Percentiles rank a stretch among this genome's conserved stretches.
These are phyloP conservation scores for Heterotis niloticus DNA, from an alignment of 2,113 vertebrate species.

Conservation along the genomic window DNA sequence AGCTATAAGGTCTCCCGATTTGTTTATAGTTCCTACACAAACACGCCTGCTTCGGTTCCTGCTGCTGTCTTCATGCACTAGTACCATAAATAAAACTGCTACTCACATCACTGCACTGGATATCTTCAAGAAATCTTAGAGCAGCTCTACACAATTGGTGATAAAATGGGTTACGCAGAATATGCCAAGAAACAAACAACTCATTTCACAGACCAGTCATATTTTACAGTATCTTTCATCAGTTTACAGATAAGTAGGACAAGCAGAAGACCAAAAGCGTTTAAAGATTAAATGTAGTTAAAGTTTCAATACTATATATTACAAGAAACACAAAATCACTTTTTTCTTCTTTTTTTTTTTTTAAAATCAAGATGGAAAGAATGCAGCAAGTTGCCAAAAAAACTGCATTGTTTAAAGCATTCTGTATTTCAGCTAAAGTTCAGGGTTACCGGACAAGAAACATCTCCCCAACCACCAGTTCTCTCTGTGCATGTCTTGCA, in stretches of 20 bases:
- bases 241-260: neutral
- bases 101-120: no score
- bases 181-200: neutral
- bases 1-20: no score
- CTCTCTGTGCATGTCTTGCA: constrained; percentile 3
- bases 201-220: no score
- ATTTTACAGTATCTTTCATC: no score
- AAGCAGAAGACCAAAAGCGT: neutral
- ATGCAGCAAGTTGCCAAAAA: neutral
- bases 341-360: no score
- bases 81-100: no score
- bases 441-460: constrained; percentile 42
- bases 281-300: neutral
- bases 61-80: no score
- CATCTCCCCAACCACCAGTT: constrained; percentile 45
- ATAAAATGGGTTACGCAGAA: no score
- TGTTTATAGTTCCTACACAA: no score
- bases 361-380: neutral
- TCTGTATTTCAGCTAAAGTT: neutral
- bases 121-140: neutral
- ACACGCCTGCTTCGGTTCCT: no score
- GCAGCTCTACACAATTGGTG: neutral
- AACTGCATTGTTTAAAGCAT: neutral
- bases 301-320: no score
- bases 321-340: no score